A percentile compares a stretch with the other conserved stretches of the same genome.
Evolutionary conservation across 2,113 vertebrate species (phyloP).

Genomic region (Macaca mulatta): DNA sequence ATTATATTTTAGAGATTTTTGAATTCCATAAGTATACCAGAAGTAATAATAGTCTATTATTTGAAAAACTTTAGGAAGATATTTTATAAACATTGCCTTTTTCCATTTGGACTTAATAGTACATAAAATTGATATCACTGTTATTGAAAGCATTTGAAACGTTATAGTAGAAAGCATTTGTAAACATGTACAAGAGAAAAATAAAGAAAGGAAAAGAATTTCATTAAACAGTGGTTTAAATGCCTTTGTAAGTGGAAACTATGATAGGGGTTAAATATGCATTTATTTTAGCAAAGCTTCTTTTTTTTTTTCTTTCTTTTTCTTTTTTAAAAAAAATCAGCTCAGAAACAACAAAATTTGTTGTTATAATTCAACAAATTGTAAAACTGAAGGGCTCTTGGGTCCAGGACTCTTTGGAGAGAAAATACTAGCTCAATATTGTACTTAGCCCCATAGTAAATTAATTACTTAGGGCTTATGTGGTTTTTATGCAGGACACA

Average conservation of each 20-base stretch:
- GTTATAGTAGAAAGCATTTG: not conserved
- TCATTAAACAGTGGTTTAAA: slow-evolving; percentile 10
- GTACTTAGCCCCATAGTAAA: slow-evolving; percentile 15
- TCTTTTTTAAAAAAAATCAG: not conserved
- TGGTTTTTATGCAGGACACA: slow-evolving; percentile 33
- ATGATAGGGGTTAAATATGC: not conserved
- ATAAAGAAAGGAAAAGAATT: not conserved
- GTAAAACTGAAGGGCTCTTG: slow-evolving; percentile 10
- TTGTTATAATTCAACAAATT: slow-evolving; percentile 20
- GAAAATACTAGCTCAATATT: not conserved
- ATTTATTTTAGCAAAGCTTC: not conserved
- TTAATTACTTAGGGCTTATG: slow-evolving; percentile 60
- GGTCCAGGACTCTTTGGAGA: slow-evolving; percentile 25
- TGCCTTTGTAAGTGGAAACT: not conserved
- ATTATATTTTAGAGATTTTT: not conserved
- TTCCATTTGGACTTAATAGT: not conserved
- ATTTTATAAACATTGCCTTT: not conserved
- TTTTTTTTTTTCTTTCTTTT: not conserved
- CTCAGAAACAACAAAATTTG: not conserved
- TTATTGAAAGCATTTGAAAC: slow-evolving; percentile 14
- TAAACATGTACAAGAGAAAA: not conserved
- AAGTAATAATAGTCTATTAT: not conserved
- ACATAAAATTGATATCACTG: not conserved
- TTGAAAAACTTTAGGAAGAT: slow-evolving; percentile 16
- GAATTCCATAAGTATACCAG: not conserved